These are phyloP conservation scores for Drosophila anomalata DNA, from an alignment of 2,888 invertebrate species.

Conservation along the genomic window DNA sequence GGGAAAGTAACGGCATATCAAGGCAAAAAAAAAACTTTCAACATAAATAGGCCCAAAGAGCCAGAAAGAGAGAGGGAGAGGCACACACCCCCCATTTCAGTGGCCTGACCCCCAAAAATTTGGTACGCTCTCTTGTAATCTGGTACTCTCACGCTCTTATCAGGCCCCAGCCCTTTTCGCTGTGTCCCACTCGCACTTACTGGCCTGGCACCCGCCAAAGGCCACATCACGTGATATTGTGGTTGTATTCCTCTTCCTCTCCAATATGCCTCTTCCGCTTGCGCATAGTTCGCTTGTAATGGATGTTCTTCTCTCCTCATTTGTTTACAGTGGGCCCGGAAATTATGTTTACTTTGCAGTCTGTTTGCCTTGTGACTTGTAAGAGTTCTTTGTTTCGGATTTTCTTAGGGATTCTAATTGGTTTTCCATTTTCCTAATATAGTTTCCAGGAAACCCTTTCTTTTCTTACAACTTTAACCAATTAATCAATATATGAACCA, in stretches of 20 bases:
- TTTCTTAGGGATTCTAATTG: neutral
- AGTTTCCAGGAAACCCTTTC: no score
- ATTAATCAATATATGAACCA: no score
- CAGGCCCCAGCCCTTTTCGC: neutral
- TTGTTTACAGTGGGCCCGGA: slow-evolving; percentile 26
- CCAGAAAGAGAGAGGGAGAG: slow-evolving; percentile 1
- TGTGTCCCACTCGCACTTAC: slow-evolving; percentile 8
- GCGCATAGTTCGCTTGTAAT: slow-evolving; percentile 19
- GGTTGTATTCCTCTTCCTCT: slow-evolving; percentile 39
- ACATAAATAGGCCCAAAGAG: neutral
- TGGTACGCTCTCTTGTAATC: slow-evolving; percentile 3
- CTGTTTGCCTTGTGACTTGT: slow-evolving; percentile 25
- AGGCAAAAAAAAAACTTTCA: slow-evolving; percentile 38
- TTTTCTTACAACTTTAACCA: no score
- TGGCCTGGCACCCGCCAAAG: slow-evolving; percentile 10
- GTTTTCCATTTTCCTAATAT: neutral
- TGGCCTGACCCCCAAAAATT: slow-evolving; percentile 30
- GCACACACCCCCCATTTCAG: slow-evolving; percentile 39
- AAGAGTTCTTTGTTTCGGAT: slow-evolving; percentile 24
- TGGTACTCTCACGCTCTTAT: neutral
- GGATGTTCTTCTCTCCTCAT: neutral
- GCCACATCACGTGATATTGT: slow-evolving; percentile 41
- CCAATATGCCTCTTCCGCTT: slow-evolving; percentile 37
- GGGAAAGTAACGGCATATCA: slow-evolving; percentile 6
- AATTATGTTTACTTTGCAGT: slow-evolving; percentile 20